phyloP scores from a whole-genome alignment of 2,113 vertebrate species.

The Silurus glanis region DNA sequence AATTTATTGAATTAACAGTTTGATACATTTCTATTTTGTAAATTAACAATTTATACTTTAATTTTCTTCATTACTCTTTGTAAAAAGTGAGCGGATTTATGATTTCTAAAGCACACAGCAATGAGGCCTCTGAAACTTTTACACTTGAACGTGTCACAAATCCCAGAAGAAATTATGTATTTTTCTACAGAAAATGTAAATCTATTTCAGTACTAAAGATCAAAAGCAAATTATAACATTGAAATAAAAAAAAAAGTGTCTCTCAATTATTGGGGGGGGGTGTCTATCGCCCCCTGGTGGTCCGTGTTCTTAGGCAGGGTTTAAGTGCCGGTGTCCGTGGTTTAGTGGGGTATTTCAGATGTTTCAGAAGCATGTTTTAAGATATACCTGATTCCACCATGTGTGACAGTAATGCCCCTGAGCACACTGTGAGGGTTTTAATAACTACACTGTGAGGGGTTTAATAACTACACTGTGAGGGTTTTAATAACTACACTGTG shows the following conservation, averaged over 20 bases:
- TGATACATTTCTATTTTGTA: slow-evolving; percentile 30
- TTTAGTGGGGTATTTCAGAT: no score
- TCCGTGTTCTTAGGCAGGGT: no score
- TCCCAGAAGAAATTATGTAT: slow-evolving; percentile 8
- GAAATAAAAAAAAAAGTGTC: background rate
- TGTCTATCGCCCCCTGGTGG: slow-evolving; percentile 2
- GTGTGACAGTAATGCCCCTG: no score
- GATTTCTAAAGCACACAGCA: background rate
- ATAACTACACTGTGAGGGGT: no score
- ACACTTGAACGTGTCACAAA: background rate
- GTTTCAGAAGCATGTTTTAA: no score
- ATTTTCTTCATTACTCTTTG: background rate
- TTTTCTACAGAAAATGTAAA: slow-evolving; percentile 24
- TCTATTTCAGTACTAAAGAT: slow-evolving; percentile 2
- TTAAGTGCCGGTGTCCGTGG: no score
- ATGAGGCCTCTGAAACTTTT: background rate
- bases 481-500: no score
- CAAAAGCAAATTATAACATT: background rate
- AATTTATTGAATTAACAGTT: slow-evolving; percentile 3
- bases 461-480: no score
- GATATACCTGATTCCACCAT: no score
- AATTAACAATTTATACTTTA: background rate
- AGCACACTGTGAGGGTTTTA: no score
- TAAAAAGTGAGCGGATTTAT: background rate
- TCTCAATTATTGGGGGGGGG: background rate